Percentiles rank a stretch among this genome's conserved stretches.
Evolutionary conservation across 2,113 vertebrate species (phyloP).

Genomic region (Tilapia sparmanii): DNA sequence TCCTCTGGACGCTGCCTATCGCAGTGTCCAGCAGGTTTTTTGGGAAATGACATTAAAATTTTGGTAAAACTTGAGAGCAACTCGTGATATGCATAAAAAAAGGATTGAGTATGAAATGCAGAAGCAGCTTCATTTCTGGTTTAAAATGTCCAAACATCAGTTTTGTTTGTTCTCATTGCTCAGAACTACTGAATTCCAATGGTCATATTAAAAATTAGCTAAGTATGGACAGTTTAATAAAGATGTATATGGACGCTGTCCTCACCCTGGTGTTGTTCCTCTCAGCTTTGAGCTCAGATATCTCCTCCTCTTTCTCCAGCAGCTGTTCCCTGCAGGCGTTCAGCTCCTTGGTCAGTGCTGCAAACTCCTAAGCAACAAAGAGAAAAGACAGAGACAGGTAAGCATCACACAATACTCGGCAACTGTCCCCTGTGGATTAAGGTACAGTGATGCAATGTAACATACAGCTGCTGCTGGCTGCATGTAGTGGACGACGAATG

Average conservation of each 20-base stretch:
- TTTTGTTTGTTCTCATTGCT: background rate
- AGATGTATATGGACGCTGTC: background rate
- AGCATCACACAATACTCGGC: background rate
- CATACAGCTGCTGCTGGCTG: background rate
- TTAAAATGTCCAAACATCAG: background rate
- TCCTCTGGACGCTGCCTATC: background rate
- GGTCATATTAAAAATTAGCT: background rate
- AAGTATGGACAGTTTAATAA: background rate
- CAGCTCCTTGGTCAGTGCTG: slow-evolving; percentile 94
- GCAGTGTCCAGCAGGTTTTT: background rate
- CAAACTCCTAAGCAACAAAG: slow-evolving; percentile 83
- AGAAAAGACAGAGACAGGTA: background rate
- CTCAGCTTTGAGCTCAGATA: slow-evolving; percentile 97
- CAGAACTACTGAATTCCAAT: background rate
- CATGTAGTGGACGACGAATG: background rate
- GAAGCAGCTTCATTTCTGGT: background rate
- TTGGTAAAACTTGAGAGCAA: background rate
- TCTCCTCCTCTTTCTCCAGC: slow-evolving; percentile 98
- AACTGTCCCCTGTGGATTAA: background rate
- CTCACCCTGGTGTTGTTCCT: slow-evolving; percentile 89
- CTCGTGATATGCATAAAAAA: background rate
- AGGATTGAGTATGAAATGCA: background rate
- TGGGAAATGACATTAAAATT: background rate
- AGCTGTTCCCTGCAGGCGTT: slow-evolving; percentile 94
- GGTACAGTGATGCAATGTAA: background rate